Evolutionary conservation across 1,140 invertebrate species (phyloP), one percentile per base, ranked within the genome.

Genomic region (Lasioglossum baleicum): DNA sequence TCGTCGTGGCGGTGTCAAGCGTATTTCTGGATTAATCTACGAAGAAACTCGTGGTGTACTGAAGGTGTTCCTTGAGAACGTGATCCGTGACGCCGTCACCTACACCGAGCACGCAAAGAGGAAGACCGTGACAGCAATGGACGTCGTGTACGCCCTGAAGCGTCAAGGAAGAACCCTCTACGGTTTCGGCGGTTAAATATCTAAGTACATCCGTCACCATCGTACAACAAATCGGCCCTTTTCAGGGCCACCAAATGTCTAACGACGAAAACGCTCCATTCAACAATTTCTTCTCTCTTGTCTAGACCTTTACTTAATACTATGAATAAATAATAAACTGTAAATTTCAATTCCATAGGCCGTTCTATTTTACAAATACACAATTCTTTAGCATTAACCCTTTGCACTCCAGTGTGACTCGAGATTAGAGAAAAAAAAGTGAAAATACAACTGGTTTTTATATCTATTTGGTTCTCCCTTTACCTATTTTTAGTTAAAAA

Each of bases 11-110:
- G 85, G 85, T 42, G 84, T 86, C 0, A 86, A 86, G n/a, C 85
- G 85, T 81, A 86, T 86, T 11, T 86, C 85, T 22, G 84, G 85
- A 7, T 75, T 86, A 74, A 86, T 86, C 15, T 86, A 86, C 66
- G 84, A 86, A 60, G 84, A 86, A 48, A 86, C 84, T 13, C 80
- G 84, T 2, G 84, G 84, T 66, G 84, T 86, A 0, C 4, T 86
- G 13, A 86, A 86, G 8, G 84, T 86, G 10, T 86, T 86, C 53
- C 75, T 86, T 3, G 84, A 85, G 20, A 85, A 85, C 61, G 84
- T 85, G 6, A 85, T 85, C 17, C 79, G 84, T 15, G 84, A 86
- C 35, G 83, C 84, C 4, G 84, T 86, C 1, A 86, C 83, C 0
- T 86, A 86, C 58, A 86, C 83, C 7, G 84, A 86, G 3, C 84